Evolutionary conservation across 1,140 invertebrate genomes (phyloP).

Genomic region (Brachionus rotundiformis): DNA sequence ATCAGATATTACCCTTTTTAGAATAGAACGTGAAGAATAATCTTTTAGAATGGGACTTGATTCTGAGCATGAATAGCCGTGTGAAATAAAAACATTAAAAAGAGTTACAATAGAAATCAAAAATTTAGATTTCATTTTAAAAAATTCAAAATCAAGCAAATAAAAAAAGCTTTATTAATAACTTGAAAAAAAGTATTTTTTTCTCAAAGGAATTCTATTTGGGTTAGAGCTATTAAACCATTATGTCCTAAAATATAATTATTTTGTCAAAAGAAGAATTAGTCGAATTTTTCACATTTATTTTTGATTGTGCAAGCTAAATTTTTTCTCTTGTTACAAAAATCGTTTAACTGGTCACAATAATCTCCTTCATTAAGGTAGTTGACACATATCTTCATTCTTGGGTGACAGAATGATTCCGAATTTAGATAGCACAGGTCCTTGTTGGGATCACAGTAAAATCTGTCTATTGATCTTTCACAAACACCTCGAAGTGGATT

Average conservation of each 20-base stretch:
- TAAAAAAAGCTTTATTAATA: background rate
- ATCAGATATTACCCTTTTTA: background rate
- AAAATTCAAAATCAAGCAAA: background rate
- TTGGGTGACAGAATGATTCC: constrained; percentile 12
- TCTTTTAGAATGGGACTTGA: background rate
- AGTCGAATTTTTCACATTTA: background rate
- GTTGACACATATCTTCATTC: background rate
- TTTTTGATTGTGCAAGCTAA: background rate
- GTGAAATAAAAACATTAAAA: background rate
- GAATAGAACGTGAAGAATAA: background rate
- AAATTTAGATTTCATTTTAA: background rate
- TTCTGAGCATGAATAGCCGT: background rate
- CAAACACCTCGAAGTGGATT: background rate
- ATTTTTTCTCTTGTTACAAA: background rate
- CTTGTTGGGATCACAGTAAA: background rate
- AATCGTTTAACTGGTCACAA: background rate
- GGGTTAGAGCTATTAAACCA: background rate
- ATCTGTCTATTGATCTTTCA: background rate
- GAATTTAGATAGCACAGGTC: constrained; percentile 11
- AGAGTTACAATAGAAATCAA: background rate
- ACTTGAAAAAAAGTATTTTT: background rate
- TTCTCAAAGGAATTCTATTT: background rate
- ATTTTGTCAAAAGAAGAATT: background rate
- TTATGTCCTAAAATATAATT: background rate
- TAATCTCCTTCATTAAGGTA: background rate